A percentile compares a stretch with the other conserved stretches of the same genome.
These are phyloP conservation scores for Haliaeetus leucogaster DNA, from an alignment of 2,113 vertebrate genomes.

Conservation along the genomic window DNA sequence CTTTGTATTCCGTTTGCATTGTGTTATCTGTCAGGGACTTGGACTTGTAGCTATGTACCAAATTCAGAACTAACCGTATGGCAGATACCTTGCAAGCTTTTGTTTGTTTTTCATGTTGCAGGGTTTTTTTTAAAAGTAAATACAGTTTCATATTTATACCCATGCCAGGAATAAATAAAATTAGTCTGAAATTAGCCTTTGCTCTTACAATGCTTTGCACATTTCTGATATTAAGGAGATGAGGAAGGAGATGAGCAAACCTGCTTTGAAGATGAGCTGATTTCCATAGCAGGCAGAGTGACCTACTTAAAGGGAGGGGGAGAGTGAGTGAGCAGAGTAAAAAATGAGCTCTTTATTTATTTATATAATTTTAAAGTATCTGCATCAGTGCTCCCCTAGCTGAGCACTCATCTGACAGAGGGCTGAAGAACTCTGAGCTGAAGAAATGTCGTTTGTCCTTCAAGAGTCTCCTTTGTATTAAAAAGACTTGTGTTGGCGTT, in stretches of 20 bases:
- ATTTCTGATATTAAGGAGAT: constrained; percentile 32
- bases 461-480: background rate
- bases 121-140: constrained; percentile 33
- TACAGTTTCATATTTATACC: constrained; percentile 1
- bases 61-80: background rate
- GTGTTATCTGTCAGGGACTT: constrained; percentile 9
- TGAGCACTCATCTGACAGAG: background rate
- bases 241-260: constrained; percentile 6
- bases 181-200: constrained; percentile 64
- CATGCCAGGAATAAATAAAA: constrained; percentile 54
- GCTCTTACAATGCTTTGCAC: constrained; percentile 38
- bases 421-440: background rate
- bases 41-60: background rate
- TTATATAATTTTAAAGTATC: background rate
- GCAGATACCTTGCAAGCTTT: background rate
- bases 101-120: background rate
- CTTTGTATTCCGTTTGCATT: constrained; percentile 52
- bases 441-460: accelerated
- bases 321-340: background rate
- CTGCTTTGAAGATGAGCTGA: constrained; percentile 67
- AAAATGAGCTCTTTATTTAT: constrained; percentile 43
- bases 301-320: constrained; percentile 69
- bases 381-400: background rate
- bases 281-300: constrained; percentile 61
- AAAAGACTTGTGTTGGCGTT: background rate